Conservation (phyloP, 2,113 vertebrate genomes). For the Coptodon bakossiorum region DNA sequence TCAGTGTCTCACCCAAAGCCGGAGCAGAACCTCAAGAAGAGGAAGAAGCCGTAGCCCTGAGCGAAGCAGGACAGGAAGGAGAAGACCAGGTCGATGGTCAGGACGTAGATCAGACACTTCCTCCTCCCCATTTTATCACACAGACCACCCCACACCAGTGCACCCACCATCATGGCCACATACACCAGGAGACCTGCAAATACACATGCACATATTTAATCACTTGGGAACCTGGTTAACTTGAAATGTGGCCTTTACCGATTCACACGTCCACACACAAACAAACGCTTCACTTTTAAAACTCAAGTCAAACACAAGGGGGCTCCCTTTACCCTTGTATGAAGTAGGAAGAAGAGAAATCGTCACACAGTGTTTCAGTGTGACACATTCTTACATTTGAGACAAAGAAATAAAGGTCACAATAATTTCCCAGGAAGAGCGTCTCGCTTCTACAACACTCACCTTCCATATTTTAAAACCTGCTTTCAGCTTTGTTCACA, state of each 20-base stretch:
- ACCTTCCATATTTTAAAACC: not conserved
- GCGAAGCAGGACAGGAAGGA: constrained; percentile 92
- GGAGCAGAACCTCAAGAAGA: constrained; percentile 96
- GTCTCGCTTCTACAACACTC: not conserved
- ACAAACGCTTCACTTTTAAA: not conserved
- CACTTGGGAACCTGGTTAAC: not conserved
- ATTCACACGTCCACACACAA: not conserved
- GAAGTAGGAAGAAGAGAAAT: not conserved
- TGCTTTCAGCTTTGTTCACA: not conserved
- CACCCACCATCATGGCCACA: constrained; percentile 94
- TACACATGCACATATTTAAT: not conserved
- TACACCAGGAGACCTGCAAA: constrained; percentile 89
- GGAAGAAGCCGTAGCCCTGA: constrained; percentile 91
- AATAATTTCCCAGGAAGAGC: not conserved
- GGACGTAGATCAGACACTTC: constrained; percentile 86
- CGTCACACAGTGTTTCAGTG: not conserved
- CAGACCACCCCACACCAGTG: constrained; percentile 87
- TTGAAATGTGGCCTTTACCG: not conserved
- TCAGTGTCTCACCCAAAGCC: constrained; percentile 83
- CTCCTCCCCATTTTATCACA: constrained; percentile 92
- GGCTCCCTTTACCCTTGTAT: constrained; percentile 43
- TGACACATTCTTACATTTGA: not conserved
- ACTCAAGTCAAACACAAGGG: constrained; percentile 34
- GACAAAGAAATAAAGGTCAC: not conserved
- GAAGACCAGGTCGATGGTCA: constrained; percentile 89